Evolutionary conservation across 2,888 invertebrate species (phyloP).

Genomic region (Campoplex capitator): DNA sequence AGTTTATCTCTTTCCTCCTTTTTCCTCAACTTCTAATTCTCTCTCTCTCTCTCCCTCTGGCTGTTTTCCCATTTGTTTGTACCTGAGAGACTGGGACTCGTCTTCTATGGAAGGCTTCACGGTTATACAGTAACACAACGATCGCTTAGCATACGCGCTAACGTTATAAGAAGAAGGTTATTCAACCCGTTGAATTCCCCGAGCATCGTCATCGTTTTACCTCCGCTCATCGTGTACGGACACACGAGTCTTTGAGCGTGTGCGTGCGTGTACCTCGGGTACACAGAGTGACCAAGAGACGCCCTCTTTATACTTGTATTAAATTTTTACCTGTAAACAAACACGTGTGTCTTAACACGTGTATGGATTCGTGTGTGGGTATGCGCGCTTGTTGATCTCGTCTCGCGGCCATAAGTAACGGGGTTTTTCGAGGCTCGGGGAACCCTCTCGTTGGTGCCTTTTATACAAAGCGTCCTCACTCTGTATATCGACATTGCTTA

Average conservation of each 20-base stretch:
- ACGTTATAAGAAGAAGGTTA: constrained; percentile 78
- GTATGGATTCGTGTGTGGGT: not conserved
- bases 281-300: constrained; percentile 33
- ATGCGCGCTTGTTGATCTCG: constrained; percentile 14
- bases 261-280: constrained; percentile 17
- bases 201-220: constrained; percentile 56
- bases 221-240: constrained; percentile 49
- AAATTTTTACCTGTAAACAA: constrained; percentile 5
- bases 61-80: constrained; percentile 7
- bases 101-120: constrained; percentile 5
- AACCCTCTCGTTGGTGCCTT: constrained; percentile 44
- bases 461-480: constrained; percentile 27
- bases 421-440: constrained; percentile 54
- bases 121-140: constrained; percentile 41
- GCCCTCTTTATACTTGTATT: constrained; percentile 28
- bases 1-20: constrained; percentile 33
- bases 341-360: not conserved
- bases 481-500: constrained; percentile 13
- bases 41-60: constrained; percentile 6
- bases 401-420: constrained; percentile 43
- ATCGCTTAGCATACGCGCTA: constrained; percentile 75
- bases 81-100: not conserved
- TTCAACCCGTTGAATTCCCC: constrained; percentile 79
- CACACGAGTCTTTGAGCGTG: not conserved
- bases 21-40: constrained; percentile 9